These are phyloP conservation scores for Crotalus viridis DNA, from an alignment of 2,113 vertebrate genomes.

Conservation along the genomic window DNA sequence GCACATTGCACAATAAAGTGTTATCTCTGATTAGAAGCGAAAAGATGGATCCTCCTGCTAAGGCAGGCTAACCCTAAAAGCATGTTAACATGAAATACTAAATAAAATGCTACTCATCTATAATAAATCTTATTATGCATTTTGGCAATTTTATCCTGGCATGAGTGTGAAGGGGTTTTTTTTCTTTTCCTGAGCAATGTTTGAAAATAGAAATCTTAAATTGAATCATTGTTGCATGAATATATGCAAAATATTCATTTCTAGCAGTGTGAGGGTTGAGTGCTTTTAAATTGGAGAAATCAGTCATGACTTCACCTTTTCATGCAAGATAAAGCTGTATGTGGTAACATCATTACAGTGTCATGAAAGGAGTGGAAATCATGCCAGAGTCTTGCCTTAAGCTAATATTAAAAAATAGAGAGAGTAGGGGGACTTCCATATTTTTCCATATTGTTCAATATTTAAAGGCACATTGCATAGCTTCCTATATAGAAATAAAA, in stretches of 20 bases:
- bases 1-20: constrained; percentile 72
- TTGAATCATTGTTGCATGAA: constrained; percentile 99
- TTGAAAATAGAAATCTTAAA: constrained; percentile 99
- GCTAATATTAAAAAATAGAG: constrained; percentile 83
- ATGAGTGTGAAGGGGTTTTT: constrained; percentile 81
- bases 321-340: constrained; percentile 99
- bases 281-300: constrained; percentile 99
- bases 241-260: constrained; percentile 99
- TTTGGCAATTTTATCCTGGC: constrained; percentile 92
- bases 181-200: constrained; percentile 84
- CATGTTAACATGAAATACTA: constrained; percentile 86
- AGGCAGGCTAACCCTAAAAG: constrained; percentile 82
- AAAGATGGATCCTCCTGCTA: constrained; percentile 80
- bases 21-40: constrained; percentile 80
- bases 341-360: constrained; percentile 97
- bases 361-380: constrained; percentile 87
- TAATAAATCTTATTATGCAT: constrained; percentile 88
- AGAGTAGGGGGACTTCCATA: constrained; percentile 67
- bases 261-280: constrained; percentile 98
- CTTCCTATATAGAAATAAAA: constrained; percentile 73
- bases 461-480: constrained; percentile 76
- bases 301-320: constrained; percentile 99
- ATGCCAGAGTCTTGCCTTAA: constrained; percentile 83
- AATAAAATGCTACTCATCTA: constrained; percentile 86
- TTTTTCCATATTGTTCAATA: constrained; percentile 85